Percentiles rank a stretch among this genome's conserved stretches.
phyloP scores from a whole-genome alignment of 2,888 invertebrate genomes.

The Xylota segnis region DNA sequence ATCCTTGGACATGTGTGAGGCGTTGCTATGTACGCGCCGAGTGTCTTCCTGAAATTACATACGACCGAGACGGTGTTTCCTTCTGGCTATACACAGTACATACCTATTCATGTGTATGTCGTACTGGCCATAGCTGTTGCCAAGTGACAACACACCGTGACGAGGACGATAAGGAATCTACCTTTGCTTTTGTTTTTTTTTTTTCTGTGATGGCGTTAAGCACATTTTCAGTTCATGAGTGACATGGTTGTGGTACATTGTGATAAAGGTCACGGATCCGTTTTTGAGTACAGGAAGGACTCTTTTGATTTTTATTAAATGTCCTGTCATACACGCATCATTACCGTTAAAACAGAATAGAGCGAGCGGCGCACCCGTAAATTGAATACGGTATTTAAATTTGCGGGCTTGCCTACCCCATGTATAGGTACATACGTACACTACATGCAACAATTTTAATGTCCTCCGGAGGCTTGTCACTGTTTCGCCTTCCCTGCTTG shows the following conservation, averaged over 20 bases:
- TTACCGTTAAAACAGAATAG: constrained; percentile 65
- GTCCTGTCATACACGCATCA: constrained; percentile 71
- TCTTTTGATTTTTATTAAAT: constrained; percentile 70
- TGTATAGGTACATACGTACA: background rate
- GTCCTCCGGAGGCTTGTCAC: constrained; percentile 3
- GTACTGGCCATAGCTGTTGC: constrained; percentile 25
- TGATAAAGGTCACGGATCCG: constrained; percentile 64
- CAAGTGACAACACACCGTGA: constrained; percentile 40
- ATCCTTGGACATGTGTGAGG: constrained; percentile 21
- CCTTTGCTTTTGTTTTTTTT: constrained; percentile 55
- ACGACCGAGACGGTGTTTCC: constrained; percentile 33
- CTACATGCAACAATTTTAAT: constrained; percentile 40
- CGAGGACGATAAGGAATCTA: constrained; percentile 47
- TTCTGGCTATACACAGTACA: constrained; percentile 32
- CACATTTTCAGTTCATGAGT: constrained; percentile 38
- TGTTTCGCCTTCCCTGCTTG: background rate
- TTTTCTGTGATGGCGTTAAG: constrained; percentile 21
- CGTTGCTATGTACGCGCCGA: constrained; percentile 44
- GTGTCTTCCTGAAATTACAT: constrained; percentile 56
- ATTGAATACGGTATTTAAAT: constrained; percentile 68
- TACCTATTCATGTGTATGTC: no score
- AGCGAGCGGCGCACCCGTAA: constrained; percentile 60
- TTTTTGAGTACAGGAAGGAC: constrained; percentile 39
- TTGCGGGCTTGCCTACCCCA: constrained; percentile 46
- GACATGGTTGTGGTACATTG: constrained; percentile 32